phyloP scores from a whole-genome alignment of 2,888 invertebrate species.

The Parasteatoda lunata region DNA sequence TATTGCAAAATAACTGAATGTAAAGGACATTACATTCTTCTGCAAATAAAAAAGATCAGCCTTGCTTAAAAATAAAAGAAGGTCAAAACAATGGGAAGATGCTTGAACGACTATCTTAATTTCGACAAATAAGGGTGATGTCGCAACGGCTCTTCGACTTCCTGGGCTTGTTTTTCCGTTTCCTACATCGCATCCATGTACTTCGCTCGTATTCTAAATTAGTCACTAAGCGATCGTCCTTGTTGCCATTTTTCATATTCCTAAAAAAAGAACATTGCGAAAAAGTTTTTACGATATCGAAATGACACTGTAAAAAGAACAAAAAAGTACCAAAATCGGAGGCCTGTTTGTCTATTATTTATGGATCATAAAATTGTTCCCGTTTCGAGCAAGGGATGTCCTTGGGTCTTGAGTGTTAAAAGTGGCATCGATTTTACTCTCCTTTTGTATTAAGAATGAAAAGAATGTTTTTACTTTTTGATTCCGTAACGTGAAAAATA shows the following conservation, averaged over 20 bases:
- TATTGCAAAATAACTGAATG: conserved; percentile 2
- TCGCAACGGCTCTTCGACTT: conserved; percentile 38
- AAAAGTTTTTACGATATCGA: conserved; percentile 28
- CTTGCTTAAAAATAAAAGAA: conserved; percentile 34
- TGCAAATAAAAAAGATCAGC: conserved; percentile 7
- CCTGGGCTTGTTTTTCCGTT: conserved; percentile 28
- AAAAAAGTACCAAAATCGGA: conserved; percentile 20
- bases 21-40: conserved; percentile 22
- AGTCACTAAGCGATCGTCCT: conserved; percentile 21
- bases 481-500: too few relatives aligned
- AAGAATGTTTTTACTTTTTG: too few relatives aligned
- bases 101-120: conserved; percentile 23
- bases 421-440: too few relatives aligned
- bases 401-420: too few relatives aligned
- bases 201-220: conserved; percentile 38
- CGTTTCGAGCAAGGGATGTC: conserved; percentile 7
- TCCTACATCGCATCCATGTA: conserved; percentile 3
- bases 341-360: conserved; percentile 50
- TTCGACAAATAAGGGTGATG: not conserved
- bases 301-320: conserved; percentile 17
- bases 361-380: conserved; percentile 49
- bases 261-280: conserved; percentile 31
- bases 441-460: too few relatives aligned
- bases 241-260: conserved; percentile 7
- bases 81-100: conserved; percentile 56